Percentiles rank a stretch among this genome's conserved stretches.
Evolutionary conservation across 2,113 vertebrate species (phyloP).

Genomic region (Planiliza haematocheilus): DNA sequence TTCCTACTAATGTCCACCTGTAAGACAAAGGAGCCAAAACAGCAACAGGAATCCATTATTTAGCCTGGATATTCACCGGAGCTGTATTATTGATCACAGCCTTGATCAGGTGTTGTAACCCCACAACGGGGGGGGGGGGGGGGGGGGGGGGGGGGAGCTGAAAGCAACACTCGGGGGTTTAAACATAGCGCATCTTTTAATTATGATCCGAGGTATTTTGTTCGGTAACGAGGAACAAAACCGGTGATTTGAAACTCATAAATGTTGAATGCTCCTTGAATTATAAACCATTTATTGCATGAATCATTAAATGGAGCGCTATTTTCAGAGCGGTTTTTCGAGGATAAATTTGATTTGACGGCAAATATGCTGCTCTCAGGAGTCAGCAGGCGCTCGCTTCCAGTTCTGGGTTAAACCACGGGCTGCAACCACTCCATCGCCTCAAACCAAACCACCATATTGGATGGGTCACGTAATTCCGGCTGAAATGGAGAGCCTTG

Average conservation of each 20-base stretch:
- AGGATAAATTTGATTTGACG: slow-evolving; percentile 16
- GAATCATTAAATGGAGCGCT: slow-evolving; percentile 29
- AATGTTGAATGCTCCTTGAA: slow-evolving; percentile 60
- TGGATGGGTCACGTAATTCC: slow-evolving; percentile 49
- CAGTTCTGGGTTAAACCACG: slow-evolving; percentile 1
- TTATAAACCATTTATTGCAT: slow-evolving; percentile 56
- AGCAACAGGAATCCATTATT: slow-evolving; percentile 33
- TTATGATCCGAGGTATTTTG: slow-evolving; percentile 60
- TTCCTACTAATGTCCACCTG: neutral
- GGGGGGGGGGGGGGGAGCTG: neutral
- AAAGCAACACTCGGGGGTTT: slow-evolving; percentile 1
- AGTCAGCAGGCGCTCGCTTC: neutral
- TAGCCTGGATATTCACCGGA: slow-evolving; percentile 3
- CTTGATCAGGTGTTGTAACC: slow-evolving; percentile 35
- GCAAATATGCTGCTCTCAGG: neutral
- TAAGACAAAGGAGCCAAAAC: slow-evolving; percentile 14
- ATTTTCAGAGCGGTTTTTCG: neutral
- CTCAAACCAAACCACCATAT: slow-evolving; percentile 22
- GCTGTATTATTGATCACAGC: slow-evolving; percentile 40
- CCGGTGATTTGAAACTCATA: slow-evolving; percentile 41
- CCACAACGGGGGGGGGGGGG: slow-evolving; percentile 1
- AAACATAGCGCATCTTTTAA: slow-evolving; percentile 42
- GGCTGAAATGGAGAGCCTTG: slow-evolving; percentile 47
- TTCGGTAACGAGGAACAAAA: slow-evolving; percentile 50
- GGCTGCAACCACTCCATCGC: slow-evolving; percentile 23